Base-by-base conservation (phyloP, 1,140 invertebrate species). In the Drosophila busckii region DNA sequence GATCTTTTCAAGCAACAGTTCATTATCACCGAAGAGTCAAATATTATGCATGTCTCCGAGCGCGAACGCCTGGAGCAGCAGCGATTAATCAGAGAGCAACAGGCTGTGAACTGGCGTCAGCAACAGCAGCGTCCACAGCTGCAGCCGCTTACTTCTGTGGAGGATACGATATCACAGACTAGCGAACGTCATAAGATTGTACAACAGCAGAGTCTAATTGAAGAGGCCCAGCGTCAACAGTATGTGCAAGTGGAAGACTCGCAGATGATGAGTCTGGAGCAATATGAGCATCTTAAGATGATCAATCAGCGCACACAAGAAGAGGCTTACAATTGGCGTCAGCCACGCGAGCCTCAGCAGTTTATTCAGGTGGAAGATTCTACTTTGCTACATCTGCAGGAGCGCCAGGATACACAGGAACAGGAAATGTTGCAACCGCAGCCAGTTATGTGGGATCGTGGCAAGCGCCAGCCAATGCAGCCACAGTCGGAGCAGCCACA, bases 361-460 rank as follows among this genome's bases (percentile, higher is more conserved):
- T 71, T 71, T n/a, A 44, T 71, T 26, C 63, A 87, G 41, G 32
- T 86, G 1, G 87, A 87, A 29, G 85, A 87, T 32, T 70, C 82
- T 1, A 65, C 78, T 3, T 61, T 88, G 16, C 29, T 87, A 7
- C 52, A 86, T 13, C 13, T 78, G 4, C 78, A 89, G 46, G 71
- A 88, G 31, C 70, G 84, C 1, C 58, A 76, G 28, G 84, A 85
- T 23, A 80, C 71, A 2, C 66, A 85, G 10, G 60, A 82, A 22
- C 76, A 84, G 23, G 53, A 67, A 4, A n/a, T 82, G 7, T 19
- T 64, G 13, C 71, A 85, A 49, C 80, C 75, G 4, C 52, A 83
- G 16, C 64, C 85, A 1, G 70, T 88, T 1, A 70, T 86, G 34
- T 89, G 89, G 89, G 65, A 80, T 10, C 76, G 87, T 20, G 88